A percentile compares a stretch with the other conserved stretches of the same genome.
Evolutionary conservation across 2,888 invertebrate genomes (phyloP).

Genomic region (Scaeva pyrastri): DNA sequence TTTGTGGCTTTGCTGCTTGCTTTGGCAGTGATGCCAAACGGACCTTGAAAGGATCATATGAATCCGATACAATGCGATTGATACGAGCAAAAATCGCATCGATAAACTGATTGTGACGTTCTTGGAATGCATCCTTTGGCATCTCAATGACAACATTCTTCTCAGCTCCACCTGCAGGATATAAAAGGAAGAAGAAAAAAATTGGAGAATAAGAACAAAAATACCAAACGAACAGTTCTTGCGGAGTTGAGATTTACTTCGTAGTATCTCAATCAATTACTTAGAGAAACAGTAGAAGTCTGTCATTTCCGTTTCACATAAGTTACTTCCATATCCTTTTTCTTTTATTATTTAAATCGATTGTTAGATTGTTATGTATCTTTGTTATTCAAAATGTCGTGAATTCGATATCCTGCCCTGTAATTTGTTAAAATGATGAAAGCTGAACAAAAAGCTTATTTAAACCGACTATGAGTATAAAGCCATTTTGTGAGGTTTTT

Average conservation of each 20-base stretch:
- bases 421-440: slow-evolving; percentile 27
- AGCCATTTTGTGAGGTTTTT: slow-evolving; percentile 32
- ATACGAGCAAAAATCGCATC: slow-evolving; percentile 92
- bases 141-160: slow-evolving; percentile 83
- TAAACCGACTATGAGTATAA: slow-evolving; percentile 39
- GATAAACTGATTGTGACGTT: slow-evolving; percentile 93
- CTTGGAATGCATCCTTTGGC: slow-evolving; percentile 85
- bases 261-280: slow-evolving; percentile 5
- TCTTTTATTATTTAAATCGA: slow-evolving; percentile 12
- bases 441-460: slow-evolving; percentile 62
- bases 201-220: slow-evolving; percentile 37
- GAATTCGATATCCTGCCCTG: slow-evolving; percentile 23
- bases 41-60: slow-evolving; percentile 94
- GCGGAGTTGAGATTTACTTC: background rate
- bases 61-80: slow-evolving; percentile 91
- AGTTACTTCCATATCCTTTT: slow-evolving; percentile 22
- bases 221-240: background rate
- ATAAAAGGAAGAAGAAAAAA: slow-evolving; percentile 40
- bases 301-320: slow-evolving; percentile 10
- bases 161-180: slow-evolving; percentile 60
- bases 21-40: slow-evolving; percentile 78
- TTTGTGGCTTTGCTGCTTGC: slow-evolving; percentile 66
- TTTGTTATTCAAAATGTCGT: slow-evolving; percentile 10
- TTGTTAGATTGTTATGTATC: slow-evolving; percentile 40
- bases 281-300: background rate